Evolutionary conservation across 2,797 vertebrate species (phyloP), one percentile per base, ranked within the genome.

Genomic region (Acestrorhynchus altus): DNA sequence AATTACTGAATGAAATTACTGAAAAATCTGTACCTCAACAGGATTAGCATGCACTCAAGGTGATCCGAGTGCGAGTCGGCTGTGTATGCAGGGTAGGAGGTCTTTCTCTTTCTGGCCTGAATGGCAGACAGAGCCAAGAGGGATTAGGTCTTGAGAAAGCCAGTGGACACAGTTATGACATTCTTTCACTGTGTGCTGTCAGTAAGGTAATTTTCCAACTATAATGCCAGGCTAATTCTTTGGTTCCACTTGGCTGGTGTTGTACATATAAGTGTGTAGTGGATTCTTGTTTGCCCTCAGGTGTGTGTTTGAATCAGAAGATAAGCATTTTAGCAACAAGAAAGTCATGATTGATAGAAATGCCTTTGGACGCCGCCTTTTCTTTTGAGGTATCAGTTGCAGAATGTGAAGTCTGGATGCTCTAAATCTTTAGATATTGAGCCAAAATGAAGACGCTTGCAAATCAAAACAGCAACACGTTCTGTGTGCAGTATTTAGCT

Each of bases 161-260:
- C 66, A 26, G 46, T 81, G 84, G 80, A 83, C 80, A 59, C 74
- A 80, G 80, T 87, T 85, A 85, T 83, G 84, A 74, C 80, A 81
- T 87, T 87, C 84, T 81, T 79, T 80, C 75, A 78, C 79, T 22
- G 75, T 83, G 74, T 70, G 76, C 81, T 81, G 74, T 80, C 79
- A 78, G 77, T 76, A 76, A 81, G 75, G 79, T 81, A 69, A 79
- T 84, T 80, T 83, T 82, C 74, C 18, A 65, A 42, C 54, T 71
- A 68, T 81, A 83, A 84, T 83, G 83, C 78, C 68, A 28, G 61
- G 74, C 67, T 86, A 84, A 76, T 79, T 77, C 77, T 82, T 79
- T 85, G 80, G 78, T 80, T 81, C 73, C 83, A 81, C 80, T 79
- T 69, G 70, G 72, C 67, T 84, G 78, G 47, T 63, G 61, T 80